A percentile compares a stretch with the other conserved stretches of the same genome.
Evolutionary conservation across 1,140 invertebrate species (phyloP).

Genomic region (Cotesia chilonis): DNA sequence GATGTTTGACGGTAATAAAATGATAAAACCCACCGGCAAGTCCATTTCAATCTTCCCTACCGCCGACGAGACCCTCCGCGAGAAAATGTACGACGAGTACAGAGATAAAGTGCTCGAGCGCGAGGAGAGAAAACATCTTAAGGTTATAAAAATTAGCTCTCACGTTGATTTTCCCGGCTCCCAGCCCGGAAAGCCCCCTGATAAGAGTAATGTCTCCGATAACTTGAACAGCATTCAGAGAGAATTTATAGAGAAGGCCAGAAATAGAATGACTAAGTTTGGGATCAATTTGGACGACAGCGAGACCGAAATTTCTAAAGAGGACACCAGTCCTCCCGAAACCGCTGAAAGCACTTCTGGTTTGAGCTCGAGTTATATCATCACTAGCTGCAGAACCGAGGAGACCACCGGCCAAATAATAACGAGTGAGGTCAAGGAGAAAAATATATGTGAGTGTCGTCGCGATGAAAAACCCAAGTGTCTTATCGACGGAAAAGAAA

Average conservation of each 20-base stretch:
- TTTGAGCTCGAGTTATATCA: no score
- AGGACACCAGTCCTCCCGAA: constrained; percentile 18
- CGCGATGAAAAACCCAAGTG: constrained; percentile 62
- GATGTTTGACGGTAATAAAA: constrained; percentile 19
- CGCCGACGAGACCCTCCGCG: constrained; percentile 74
- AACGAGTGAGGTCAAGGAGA: background rate
- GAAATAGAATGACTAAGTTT: constrained; percentile 69
- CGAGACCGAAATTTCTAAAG: constrained; percentile 56
- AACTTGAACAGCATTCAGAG: constrained; percentile 71
- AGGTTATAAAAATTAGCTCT: constrained; percentile 77
- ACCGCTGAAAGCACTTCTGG: background rate
- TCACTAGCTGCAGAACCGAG: no score
- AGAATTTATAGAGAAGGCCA: constrained; percentile 78
- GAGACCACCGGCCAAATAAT: background rate
- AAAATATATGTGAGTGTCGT: constrained; percentile 42
- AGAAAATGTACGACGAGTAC: constrained; percentile 85
- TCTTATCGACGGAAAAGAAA: constrained; percentile 71
- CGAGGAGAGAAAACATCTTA: constrained; percentile 79
- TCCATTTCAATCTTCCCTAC: constrained; percentile 60
- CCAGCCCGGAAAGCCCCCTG: constrained; percentile 27
- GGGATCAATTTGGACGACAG: constrained; percentile 69
- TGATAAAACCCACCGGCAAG: constrained; percentile 43
- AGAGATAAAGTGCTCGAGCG: constrained; percentile 79
- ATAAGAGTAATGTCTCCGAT: constrained; percentile 47
- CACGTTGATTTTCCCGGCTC: constrained; percentile 46